Conservation (phyloP, 2,888 invertebrate species). For the Drosophila koepferae region DNA sequence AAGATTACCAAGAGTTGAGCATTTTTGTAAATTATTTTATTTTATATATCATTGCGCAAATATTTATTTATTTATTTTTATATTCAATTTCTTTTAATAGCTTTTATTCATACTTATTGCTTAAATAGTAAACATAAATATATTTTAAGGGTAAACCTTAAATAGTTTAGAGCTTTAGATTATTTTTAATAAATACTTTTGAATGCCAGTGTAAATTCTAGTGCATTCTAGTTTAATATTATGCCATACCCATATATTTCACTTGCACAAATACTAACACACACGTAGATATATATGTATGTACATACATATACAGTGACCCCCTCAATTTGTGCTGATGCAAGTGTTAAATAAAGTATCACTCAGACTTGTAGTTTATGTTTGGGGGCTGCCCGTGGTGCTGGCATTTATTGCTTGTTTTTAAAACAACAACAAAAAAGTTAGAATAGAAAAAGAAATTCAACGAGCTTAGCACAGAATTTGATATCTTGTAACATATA, state of each 20-base stretch:
- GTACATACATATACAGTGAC: neutral
- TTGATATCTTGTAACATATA: constrained; percentile 1
- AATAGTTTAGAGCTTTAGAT: neutral
- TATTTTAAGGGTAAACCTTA: neutral
- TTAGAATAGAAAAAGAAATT: neutral
- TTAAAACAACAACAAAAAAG: constrained; percentile 33
- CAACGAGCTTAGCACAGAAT: neutral
- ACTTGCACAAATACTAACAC: neutral
- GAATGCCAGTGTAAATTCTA: neutral
- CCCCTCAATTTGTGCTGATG: constrained; percentile 22
- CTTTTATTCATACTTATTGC: neutral
- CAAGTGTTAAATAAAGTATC: constrained; percentile 66
- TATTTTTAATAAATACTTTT: neutral
- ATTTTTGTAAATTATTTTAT: neutral
- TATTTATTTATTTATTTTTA: no score
- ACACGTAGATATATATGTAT: neutral
- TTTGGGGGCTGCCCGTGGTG: constrained; percentile 4
- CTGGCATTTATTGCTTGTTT: constrained; percentile 69
- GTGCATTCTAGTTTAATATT: neutral
- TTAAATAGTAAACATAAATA: neutral
- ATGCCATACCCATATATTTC: constrained; percentile 7
- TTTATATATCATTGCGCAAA: no score
- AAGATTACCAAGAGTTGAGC: neutral
- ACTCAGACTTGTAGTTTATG: constrained; percentile 47
- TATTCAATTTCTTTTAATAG: no score